These are phyloP conservation scores for Sphenopsis melanotis DNA, from an alignment of 2,797 vertebrate genomes.

Conservation along the genomic window DNA sequence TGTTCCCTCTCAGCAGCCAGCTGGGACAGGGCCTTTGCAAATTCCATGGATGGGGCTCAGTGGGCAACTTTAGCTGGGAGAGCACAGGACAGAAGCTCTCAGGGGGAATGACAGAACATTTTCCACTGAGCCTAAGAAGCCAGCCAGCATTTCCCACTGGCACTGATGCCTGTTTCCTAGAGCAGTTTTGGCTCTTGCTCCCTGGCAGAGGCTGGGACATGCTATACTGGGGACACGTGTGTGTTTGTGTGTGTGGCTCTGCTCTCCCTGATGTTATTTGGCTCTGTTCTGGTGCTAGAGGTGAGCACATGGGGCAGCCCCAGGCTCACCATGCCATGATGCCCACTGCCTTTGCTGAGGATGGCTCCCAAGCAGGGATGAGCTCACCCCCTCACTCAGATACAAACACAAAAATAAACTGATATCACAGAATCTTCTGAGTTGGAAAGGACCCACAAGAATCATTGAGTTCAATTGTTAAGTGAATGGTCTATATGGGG, in stretches of 20 bases:
- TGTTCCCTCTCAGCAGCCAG: not conserved
- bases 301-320: not conserved
- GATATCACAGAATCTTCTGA: not conserved
- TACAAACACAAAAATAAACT: not conserved
- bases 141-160: not conserved
- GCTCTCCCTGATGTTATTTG: not conserved
- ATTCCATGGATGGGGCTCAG: not conserved
- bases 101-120: not conserved
- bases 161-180: not conserved
- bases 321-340: fast-evolving
- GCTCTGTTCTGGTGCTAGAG: not conserved
- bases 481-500: not conserved
- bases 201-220: not conserved
- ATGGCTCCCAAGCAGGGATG: not conserved
- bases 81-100: not conserved
- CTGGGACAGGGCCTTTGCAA: not conserved
- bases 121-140: not conserved
- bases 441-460: not conserved
- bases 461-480: not conserved
- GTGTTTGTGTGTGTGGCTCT: not conserved
- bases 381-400: fast-evolving
- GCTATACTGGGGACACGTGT: fast-evolving
- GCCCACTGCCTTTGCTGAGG: not conserved
- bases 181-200: not conserved
- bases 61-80: not conserved